Evolutionary conservation across 2,888 invertebrate genomes (phyloP).

Genomic region (Drosophila melanocephala): DNA sequence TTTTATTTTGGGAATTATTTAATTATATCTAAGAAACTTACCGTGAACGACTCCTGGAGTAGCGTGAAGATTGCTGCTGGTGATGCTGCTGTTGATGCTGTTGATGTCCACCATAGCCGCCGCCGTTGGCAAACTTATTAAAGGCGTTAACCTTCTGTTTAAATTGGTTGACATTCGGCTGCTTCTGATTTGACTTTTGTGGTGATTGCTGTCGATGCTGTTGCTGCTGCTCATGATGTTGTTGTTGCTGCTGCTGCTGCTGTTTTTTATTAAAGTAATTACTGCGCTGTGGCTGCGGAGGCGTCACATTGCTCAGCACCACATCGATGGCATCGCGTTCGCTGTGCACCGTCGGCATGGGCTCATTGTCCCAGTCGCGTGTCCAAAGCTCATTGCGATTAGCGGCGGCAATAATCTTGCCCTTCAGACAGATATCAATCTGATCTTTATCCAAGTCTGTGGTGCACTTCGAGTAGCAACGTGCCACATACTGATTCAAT

Average conservation of each 20-base stretch:
- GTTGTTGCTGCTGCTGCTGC: slow-evolving; percentile 52
- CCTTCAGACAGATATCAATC: slow-evolving; percentile 97
- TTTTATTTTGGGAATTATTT: background rate
- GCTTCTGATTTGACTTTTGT: slow-evolving; percentile 67
- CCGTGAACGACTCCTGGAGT: slow-evolving; percentile 84
- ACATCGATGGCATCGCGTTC: slow-evolving; percentile 89
- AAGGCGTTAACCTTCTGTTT: slow-evolving; percentile 79
- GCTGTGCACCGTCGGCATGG: slow-evolving; percentile 94
- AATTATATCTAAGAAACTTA: slow-evolving; percentile 50
- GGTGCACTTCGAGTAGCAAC: slow-evolving; percentile 96
- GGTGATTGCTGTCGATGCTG: slow-evolving; percentile 31
- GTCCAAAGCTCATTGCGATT: slow-evolving; percentile 94
- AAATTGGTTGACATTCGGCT: slow-evolving; percentile 51
- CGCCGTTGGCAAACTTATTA: slow-evolving; percentile 67
- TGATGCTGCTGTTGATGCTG: slow-evolving; percentile 63
- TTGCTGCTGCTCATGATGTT: slow-evolving; percentile 15
- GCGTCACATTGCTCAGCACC: slow-evolving; percentile 82
- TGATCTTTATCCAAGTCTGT: slow-evolving; percentile 96
- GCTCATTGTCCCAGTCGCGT: slow-evolving; percentile 97
- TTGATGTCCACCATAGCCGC: slow-evolving; percentile 66
- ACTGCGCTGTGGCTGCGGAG: slow-evolving; percentile 86
- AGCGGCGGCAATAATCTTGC: slow-evolving; percentile 96
- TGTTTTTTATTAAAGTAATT: slow-evolving; percentile 66
- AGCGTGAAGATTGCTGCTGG: slow-evolving; percentile 76
- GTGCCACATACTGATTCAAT: slow-evolving; percentile 94